A percentile compares a stretch with the other conserved stretches of the same genome.
phyloP scores from a whole-genome alignment of 1,140 invertebrate genomes.

The Macrobrachium nipponense region DNA sequence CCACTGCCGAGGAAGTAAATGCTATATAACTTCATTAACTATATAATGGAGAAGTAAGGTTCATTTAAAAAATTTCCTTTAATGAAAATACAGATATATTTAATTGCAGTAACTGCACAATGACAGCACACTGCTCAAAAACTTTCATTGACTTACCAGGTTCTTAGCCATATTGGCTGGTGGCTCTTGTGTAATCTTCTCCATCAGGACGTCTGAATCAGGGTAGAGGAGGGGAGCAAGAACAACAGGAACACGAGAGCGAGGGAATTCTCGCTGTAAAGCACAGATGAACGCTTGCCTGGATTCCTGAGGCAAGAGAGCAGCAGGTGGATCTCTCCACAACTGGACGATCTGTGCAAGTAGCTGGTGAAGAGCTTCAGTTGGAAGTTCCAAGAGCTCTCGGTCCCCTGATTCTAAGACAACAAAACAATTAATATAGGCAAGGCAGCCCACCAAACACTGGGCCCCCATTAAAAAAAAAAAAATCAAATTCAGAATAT shows the following conservation, averaged over 20 bases:
- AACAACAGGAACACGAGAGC: constrained; percentile 87
- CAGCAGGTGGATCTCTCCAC: constrained; percentile 64
- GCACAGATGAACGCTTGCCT: constrained; percentile 42
- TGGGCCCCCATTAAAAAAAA: no score
- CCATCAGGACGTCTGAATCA: constrained; percentile 77
- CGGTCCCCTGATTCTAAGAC: constrained; percentile 42
- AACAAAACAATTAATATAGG: not conserved
- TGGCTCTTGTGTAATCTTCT: constrained; percentile 71
- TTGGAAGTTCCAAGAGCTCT: constrained; percentile 48
- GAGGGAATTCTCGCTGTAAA: constrained; percentile 86
- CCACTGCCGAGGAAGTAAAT: no score
- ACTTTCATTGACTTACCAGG: constrained; percentile 71
- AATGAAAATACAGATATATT: not conserved
- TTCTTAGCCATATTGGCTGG: constrained; percentile 74
- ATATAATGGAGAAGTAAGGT: no score
- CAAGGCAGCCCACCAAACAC: no score
- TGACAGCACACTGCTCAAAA: not conserved
- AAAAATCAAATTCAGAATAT: no score
- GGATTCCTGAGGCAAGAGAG: constrained; percentile 42
- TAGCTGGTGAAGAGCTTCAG: constrained; percentile 44
- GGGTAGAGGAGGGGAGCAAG: constrained; percentile 88
- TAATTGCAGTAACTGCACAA: not conserved
- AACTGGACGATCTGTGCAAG: constrained; percentile 43
- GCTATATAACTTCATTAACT: no score
- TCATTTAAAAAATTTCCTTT: no score